phyloP scores from a whole-genome alignment of 2,797 vertebrate species.

The Ataeniobius toweri region DNA sequence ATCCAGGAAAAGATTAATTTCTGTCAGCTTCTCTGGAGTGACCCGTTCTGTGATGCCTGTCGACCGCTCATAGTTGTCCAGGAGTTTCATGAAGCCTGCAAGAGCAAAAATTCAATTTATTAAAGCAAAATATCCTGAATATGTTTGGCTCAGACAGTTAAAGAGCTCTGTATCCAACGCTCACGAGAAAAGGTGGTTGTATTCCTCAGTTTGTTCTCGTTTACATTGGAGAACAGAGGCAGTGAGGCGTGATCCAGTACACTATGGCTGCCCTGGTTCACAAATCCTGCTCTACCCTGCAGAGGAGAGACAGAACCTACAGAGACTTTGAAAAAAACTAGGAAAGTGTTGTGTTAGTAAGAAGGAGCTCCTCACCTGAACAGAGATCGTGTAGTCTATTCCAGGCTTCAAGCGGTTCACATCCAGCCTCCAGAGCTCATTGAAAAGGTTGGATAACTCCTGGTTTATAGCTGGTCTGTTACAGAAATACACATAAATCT shows the following conservation, averaged over 20 bases:
- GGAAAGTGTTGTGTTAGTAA: not conserved
- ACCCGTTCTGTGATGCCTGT: slow-evolving; percentile 83
- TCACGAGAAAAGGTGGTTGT: slow-evolving; percentile 81
- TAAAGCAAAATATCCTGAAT: too few species aligned
- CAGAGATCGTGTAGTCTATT: slow-evolving; percentile 81
- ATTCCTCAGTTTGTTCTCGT: slow-evolving; percentile 76
- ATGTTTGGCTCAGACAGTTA: not conserved
- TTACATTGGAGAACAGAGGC: slow-evolving; percentile 81
- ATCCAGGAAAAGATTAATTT: slow-evolving; percentile 85
- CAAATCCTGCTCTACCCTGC: slow-evolving; percentile 81
- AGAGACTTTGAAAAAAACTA: not conserved
- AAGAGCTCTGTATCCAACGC: slow-evolving; percentile 22
- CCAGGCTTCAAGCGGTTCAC: slow-evolving; percentile 79
- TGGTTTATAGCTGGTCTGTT: slow-evolving; percentile 79
- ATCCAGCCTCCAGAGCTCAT: slow-evolving; percentile 84
- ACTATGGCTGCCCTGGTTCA: slow-evolving; percentile 70
- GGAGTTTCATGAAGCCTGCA: slow-evolving; percentile 82
- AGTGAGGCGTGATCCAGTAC: slow-evolving; percentile 75
- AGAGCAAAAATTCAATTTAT: slow-evolving; percentile 1
- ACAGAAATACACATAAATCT: not conserved
- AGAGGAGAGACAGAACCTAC: slow-evolving; percentile 18
- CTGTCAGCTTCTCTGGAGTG: slow-evolving; percentile 81
- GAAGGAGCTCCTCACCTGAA: slow-evolving; percentile 76
- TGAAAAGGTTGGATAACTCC: slow-evolving; percentile 84
- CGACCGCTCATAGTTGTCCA: slow-evolving; percentile 89